phyloP scores from a whole-genome alignment of 2,888 invertebrate genomes.

The Malthinus seriepunctatus region DNA sequence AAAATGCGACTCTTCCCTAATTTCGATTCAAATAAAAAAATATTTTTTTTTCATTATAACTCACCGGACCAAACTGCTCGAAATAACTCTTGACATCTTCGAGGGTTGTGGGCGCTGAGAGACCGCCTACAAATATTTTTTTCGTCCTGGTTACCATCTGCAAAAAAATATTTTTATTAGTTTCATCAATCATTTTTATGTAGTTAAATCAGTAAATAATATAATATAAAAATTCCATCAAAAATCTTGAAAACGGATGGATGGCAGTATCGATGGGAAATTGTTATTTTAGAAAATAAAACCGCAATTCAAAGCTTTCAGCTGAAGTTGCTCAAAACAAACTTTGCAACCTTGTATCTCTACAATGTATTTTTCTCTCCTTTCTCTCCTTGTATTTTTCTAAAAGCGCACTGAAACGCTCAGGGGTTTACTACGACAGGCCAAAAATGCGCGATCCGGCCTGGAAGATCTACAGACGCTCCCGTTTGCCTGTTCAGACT shows the following conservation, averaged over 20 bases:
- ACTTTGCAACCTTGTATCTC: no score
- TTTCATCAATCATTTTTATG: not conserved
- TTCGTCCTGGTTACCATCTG: slow-evolving; percentile 99
- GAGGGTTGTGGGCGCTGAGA: slow-evolving; percentile 98
- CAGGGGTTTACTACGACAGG: no score
- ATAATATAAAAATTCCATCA: not conserved
- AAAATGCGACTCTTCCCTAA: not conserved
- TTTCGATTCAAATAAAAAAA: slow-evolving; percentile 2
- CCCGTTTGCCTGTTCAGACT: no score
- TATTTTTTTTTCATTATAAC: slow-evolving; percentile 49
- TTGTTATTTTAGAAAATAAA: no score
- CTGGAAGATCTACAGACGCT: no score
- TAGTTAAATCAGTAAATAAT: not conserved
- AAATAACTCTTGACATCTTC: slow-evolving; percentile 99
- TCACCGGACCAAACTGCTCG: slow-evolving; percentile 99
- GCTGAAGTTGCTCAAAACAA: no score
- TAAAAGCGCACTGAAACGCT: no score
- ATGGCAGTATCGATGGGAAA: not conserved
- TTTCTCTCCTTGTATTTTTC: no score
- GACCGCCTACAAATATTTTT: slow-evolving; percentile 99
- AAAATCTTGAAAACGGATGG: not conserved
- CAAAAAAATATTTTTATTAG: slow-evolving; percentile 35
- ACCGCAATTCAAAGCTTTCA: no score
- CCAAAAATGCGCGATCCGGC: no score
- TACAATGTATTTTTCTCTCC: no score